phyloP scores from a whole-genome alignment of 2,113 vertebrate species.

The Phyllopteryx taeniolatus region DNA sequence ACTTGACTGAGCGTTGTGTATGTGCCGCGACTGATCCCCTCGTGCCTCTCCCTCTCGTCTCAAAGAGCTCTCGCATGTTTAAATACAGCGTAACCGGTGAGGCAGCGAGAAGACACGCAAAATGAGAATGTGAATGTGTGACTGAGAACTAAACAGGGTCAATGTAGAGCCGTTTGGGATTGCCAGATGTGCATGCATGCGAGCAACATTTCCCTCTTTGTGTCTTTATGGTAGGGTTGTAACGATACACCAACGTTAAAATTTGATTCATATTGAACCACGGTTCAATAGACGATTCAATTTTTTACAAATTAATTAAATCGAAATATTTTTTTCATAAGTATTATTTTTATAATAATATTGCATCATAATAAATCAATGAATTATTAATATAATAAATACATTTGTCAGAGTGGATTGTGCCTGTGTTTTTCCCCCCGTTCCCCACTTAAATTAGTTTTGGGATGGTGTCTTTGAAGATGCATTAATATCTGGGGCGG shows the following conservation, averaged over 20 bases:
- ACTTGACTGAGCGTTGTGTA: constrained; percentile 35
- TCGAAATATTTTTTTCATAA: too few relatives aligned
- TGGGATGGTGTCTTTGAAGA: neutral
- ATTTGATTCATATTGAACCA: too few relatives aligned
- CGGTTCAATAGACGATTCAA: too few relatives aligned
- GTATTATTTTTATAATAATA: too few relatives aligned
- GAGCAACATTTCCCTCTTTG: constrained; percentile 5
- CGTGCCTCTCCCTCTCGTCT: constrained; percentile 59
- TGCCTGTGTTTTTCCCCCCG: too few relatives aligned
- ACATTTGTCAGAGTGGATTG: too few relatives aligned
- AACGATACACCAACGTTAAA: constrained; percentile 10
- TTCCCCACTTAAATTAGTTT: neutral
- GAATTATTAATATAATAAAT: too few relatives aligned
- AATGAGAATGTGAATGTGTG: constrained; percentile 48
- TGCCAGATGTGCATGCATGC: constrained; percentile 50
- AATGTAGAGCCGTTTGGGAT: constrained; percentile 39
- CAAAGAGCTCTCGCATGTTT: constrained; percentile 68
- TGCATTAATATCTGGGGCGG: neutral
- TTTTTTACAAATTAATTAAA: too few relatives aligned
- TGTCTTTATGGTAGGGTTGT: constrained; percentile 35
- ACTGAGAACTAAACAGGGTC: constrained; percentile 51
- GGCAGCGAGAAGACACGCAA: constrained; percentile 30
- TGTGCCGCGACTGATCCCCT: constrained; percentile 55
- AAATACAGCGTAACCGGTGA: constrained; percentile 63
- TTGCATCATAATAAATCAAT: too few relatives aligned